Base-by-base conservation (phyloP, 2,797 vertebrate species). In the Acanthis flammea region DNA sequence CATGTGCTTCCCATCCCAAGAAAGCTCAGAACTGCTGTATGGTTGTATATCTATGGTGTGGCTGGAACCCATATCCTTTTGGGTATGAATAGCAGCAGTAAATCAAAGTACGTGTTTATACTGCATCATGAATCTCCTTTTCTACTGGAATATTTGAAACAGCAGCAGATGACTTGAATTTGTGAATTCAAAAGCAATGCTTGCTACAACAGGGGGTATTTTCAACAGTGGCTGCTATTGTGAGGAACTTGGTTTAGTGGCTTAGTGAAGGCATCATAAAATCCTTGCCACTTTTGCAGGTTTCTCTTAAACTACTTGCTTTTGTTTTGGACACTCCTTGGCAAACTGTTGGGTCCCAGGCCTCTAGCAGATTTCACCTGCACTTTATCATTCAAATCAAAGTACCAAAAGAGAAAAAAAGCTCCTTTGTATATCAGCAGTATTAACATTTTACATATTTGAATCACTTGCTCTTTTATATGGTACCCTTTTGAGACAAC, bases 391-490 rank as follows among this genome's bases (percentile, higher is more conserved):
- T 76, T 94, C 88, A 85, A 90, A 86, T 78, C 33, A 90, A 93
- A 67, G 23, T 41, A 93, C 45, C 41, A 77, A 97, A 95, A 90
- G 45, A 93, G 53, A 94, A 94, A 91, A 94, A 93, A 88, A 45
- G 3, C 17, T 73, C 85, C 73, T 96, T 88, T 94, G 75, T 92
- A 91, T 94, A 90, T 93, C 67, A 62, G 74, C 5, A 33, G 14
- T 96, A 86, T 96, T 96, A 95, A 95, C 88, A 96, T 93, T 94
- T 92, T 92, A 86, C 35, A 44, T 89, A 74, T 95, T 95, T 97
- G 45, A 95, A 95, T 94, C 91, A 92, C 81, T 92, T 96, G 61
- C 81, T 86, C 88, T 84, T 96, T 97, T n/a, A 51, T 95, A 90
- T 91, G 79, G 39, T 86, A 65, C 31, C 30, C 45, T 94, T 90